A percentile compares a stretch with the other conserved stretches of the same genome.
phyloP scores from a whole-genome alignment of 1,140 invertebrate species.

The Drusus annulatus region DNA sequence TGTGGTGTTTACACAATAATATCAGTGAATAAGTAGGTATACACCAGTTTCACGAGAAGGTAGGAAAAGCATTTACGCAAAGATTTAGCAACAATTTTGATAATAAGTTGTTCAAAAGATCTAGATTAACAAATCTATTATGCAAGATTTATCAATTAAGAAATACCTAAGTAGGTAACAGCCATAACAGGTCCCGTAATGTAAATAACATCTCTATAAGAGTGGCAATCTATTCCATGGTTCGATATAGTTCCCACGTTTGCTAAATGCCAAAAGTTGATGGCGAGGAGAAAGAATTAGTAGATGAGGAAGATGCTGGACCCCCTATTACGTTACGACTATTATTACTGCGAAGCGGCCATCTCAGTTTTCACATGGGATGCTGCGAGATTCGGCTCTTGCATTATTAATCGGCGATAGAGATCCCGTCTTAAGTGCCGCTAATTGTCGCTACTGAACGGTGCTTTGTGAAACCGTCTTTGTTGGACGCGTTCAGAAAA shows the following conservation, averaged over 20 bases:
- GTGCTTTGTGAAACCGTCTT: neutral
- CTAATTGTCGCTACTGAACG: slow-evolving; percentile 7
- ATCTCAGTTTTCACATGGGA: neutral
- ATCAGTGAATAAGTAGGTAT: too few relatives aligned
- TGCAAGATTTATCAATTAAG: too few relatives aligned
- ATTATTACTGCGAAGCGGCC: too few relatives aligned
- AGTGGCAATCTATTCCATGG: neutral
- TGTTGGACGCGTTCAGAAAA: neutral
- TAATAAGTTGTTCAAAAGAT: too few relatives aligned
- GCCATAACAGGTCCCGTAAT: neutral
- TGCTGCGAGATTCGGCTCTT: neutral
- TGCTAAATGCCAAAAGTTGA: slow-evolving; percentile 11
- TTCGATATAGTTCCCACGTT: slow-evolving; percentile 16
- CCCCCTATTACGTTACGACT: neutral
- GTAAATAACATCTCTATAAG: neutral
- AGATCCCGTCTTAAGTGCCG: slow-evolving; percentile 3
- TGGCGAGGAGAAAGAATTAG: neutral
- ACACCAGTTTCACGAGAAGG: too few relatives aligned
- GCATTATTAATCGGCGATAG: neutral
- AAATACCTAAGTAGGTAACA: neutral
- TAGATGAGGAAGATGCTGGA: neutral
- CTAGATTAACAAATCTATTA: too few relatives aligned
- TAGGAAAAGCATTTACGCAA: too few relatives aligned
- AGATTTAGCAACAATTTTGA: too few relatives aligned
- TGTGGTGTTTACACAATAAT: too few relatives aligned